Evolutionary conservation across 2,113 vertebrate species (phyloP), one percentile per base, ranked within the genome.

Genomic region (Phalacrocorax carbo): DNA sequence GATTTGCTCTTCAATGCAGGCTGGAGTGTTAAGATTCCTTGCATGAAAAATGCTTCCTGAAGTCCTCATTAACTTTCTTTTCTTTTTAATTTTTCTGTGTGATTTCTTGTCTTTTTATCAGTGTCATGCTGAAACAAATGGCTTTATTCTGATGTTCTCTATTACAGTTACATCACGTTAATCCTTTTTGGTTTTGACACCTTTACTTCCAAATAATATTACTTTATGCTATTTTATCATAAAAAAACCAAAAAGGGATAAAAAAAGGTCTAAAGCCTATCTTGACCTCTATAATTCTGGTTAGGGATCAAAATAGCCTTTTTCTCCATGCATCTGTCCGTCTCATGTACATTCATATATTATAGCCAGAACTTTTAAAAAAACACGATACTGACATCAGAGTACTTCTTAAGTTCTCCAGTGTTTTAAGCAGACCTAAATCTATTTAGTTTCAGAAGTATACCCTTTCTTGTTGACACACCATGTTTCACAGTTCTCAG

Each of bases 61-160:
- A 61, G 16, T 40, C 48, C 32, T 76, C 60, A 94, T 90, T 94
- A 95, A 78, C 36, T 79, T 81, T 57, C 55, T 80, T 83, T 77
- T 83, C 18, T 26, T 95, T 86, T 86, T 91, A 79, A 93, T 84
- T 88, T 95, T 66, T 7, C 7, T 54, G 20, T 88, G 46, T 65
- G 36, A 89, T 96, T 94, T 34, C 49, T 68, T 60, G 15, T 78
- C 49, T 91, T 89, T 80, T 95, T 90, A 82, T 76, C 49, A 78
- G 42, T 79, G 49, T 68, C 61, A 48, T 0, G 3, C 23, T 81
- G 79, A 91, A 96, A 92, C 4, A 87, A 92, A 90, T 70, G 58
- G 9, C 57, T 96, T 87, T 75, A 51, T 93, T 80, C 75, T 72
- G 70, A 69, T 2, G 2, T 83, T 83, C 49, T 70, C 10, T 61